Conservation (phyloP, 2,113 vertebrate species). For the Gnathonemus longibarbis region DNA sequence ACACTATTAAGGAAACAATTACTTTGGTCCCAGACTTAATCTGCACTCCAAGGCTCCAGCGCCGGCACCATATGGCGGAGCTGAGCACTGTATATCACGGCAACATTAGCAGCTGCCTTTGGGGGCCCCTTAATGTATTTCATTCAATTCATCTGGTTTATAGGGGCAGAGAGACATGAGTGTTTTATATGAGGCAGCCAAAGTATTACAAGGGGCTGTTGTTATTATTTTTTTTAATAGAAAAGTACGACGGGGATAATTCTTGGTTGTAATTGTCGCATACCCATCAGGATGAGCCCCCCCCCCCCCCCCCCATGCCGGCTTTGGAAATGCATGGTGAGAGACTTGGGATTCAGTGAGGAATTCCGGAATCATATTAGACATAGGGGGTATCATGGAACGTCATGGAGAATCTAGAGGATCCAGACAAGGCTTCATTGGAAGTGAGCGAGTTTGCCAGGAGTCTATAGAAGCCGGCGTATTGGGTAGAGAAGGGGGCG, state of each 20-base stretch:
- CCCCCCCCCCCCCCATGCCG: not conserved
- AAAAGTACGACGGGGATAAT: not conserved
- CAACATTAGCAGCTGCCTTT: constrained; percentile 27
- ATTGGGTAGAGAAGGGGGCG: not conserved
- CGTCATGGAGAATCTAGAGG: not conserved
- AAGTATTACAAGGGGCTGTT: constrained; percentile 3
- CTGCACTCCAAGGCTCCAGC: constrained; percentile 37
- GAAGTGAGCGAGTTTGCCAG: not conserved
- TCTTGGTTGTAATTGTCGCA: not conserved
- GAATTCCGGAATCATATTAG: not conserved
- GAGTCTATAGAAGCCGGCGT: not conserved
- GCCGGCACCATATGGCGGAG: constrained; percentile 27
- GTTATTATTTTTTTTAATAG: constrained; percentile 21
- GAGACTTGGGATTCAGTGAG: not conserved
- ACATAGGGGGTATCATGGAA: not conserved
- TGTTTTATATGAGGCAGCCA: constrained; percentile 7
- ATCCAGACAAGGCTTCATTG: not conserved
- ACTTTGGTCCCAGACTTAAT: constrained; percentile 40
- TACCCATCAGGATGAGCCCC: not conserved
- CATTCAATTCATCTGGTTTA: constrained; percentile 22
- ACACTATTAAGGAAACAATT: constrained; percentile 53
- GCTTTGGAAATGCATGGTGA: not conserved
- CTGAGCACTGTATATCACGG: constrained; percentile 25
- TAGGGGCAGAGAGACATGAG: constrained; percentile 3
- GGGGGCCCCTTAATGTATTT: not conserved